These are phyloP conservation scores for Halcyon senegalensis DNA, from an alignment of 2,113 vertebrate species.

Conservation along the genomic window DNA sequence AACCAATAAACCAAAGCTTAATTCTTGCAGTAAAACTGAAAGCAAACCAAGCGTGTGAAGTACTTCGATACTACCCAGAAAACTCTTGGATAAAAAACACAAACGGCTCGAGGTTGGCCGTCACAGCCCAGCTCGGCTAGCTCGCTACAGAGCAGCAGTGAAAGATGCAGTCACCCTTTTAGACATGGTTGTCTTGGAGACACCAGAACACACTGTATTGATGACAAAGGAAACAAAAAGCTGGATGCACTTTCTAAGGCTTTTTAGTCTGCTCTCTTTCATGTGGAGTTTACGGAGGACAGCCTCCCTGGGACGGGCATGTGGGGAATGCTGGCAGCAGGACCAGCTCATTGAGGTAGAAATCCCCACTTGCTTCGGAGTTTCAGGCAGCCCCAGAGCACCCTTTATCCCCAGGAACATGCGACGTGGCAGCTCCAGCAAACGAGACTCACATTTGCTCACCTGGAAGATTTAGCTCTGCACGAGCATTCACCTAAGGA, in stretches of 20 bases:
- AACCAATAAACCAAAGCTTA: background rate
- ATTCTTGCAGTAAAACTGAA: background rate
- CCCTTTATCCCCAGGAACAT: background rate
- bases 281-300: slow-evolving; percentile 47
- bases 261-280: slow-evolving; percentile 64
- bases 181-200: slow-evolving; percentile 73
- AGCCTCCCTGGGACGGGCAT: slow-evolving; percentile 57
- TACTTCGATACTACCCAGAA: background rate
- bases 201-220: slow-evolving; percentile 64
- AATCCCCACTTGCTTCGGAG: background rate
- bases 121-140: background rate
- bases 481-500: background rate
- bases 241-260: slow-evolving; percentile 67
- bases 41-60: background rate
- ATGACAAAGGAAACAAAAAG: slow-evolving; percentile 72
- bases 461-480: background rate
- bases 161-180: slow-evolving; percentile 66
- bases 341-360: slow-evolving; percentile 20
- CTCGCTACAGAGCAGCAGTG: slow-evolving; percentile 2
- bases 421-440: background rate
- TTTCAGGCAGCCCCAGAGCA: background rate
- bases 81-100: background rate
- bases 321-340: slow-evolving; percentile 43
- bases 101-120: background rate
- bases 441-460: background rate